A percentile compares a stretch with the other conserved stretches of the same genome.
phyloP scores from a whole-genome alignment of 2,888 invertebrate genomes.

The Patella caerulea region DNA sequence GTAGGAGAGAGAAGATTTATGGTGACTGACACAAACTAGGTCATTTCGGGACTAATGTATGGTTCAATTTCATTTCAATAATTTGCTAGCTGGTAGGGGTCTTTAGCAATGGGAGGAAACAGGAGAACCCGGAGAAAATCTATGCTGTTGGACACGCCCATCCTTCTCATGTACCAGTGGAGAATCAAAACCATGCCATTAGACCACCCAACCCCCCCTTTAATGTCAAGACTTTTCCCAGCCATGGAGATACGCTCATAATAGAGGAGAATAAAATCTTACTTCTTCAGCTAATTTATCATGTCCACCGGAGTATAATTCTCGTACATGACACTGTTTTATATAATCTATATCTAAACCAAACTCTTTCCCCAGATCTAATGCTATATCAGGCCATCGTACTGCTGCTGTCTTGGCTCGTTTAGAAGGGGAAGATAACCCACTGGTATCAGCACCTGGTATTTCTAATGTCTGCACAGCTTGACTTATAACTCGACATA shows the following conservation, averaged over 20 bases:
- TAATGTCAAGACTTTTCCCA: neutral
- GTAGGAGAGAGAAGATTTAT: too few species aligned
- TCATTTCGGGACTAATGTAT: too few species aligned
- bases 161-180: too few species aligned
- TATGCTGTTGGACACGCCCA: too few species aligned
- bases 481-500: conserved; percentile 38
- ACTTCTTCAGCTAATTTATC: conserved; percentile 79
- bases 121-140: too few species aligned
- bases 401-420: conserved; percentile 38
- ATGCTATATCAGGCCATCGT: conserved; percentile 82
- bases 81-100: too few species aligned
- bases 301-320: conserved; percentile 76
- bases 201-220: too few species aligned
- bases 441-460: neutral
- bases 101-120: too few species aligned
- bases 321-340: conserved; percentile 83
- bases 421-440: conserved; percentile 25
- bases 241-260: neutral
- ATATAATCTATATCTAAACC: conserved; percentile 82
- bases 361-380: conserved; percentile 83
- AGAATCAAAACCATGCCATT: too few species aligned
- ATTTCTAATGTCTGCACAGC: conserved; percentile 37
- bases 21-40: too few species aligned
- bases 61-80: too few species aligned
- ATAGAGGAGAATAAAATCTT: conserved; percentile 28